Base-by-base conservation (phyloP, 2,797 vertebrate species). In the Paedocypris micromegethes region DNA sequence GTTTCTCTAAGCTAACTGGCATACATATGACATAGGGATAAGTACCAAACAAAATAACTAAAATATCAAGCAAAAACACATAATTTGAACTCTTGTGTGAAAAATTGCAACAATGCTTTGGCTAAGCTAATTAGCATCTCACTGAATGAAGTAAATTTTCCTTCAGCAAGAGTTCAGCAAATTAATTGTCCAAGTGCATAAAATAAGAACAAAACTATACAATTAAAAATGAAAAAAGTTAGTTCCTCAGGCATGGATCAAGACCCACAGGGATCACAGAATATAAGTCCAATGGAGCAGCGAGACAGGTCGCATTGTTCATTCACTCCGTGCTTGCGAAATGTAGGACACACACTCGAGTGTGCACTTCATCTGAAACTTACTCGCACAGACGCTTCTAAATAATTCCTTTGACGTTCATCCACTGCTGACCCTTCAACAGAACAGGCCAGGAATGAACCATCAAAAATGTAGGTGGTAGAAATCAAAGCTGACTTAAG, bases 351-450 rank as follows among this genome's bases (percentile, higher is more conserved):
- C 23, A 37, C 44, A 42, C 45, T 62, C 46, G 56, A 38, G 60
- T 45, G 38, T 58, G n/a, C 40, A 66, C 57, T 43, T 40, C 58
- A 56, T 5, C 9, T 52, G 65, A 42, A 72, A 40, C 9, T 52
- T 48, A 40, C 42, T 52, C 37, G n/a, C 9, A 41, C 47, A 53
- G 48, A 44, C 60, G 54, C 9, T 47, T 65, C n/a, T 39, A 59
- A 60, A 61, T 72, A 73, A 68, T 66, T 73, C 55, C 23, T 6
- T 53, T 58, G 37, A 54, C 23, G 57, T 52, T 9, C 66, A 66
- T 54, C 51, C 52, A 59, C 44, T 9, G 39, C 46, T 64, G 60
- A 72, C 54, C 48, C 50, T 50, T 50, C 44, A 39, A 43, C 56
- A 59, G 42, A 55, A 42, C 47, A 52, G 39, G 37, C 38, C 38